Evolutionary conservation across 92 coral and sea anemone genomes (phyloP).

Genomic region (Hydrozoanthus gracilis): DNA sequence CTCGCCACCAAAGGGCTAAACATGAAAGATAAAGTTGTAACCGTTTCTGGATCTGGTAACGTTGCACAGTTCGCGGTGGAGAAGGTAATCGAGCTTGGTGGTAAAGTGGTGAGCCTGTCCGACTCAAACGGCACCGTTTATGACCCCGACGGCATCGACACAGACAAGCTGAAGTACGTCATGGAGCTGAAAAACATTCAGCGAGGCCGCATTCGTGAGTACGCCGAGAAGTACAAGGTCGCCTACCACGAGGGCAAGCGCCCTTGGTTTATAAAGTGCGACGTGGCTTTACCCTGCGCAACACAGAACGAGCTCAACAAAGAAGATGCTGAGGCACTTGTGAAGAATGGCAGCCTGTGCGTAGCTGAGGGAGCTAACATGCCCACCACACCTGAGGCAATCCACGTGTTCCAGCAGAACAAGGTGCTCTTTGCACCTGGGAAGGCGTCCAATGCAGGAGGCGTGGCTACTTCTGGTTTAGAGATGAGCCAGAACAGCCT

Average conservation of each 20-base stretch:
- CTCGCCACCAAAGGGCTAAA: constrained; percentile 67
- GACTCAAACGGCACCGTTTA: constrained; percentile 83
- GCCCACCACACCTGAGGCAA: constrained; percentile 87
- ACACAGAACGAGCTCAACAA: constrained; percentile 81
- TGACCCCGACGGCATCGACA: constrained; percentile 80
- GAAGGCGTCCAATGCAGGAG: constrained; percentile 90
- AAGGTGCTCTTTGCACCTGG: constrained; percentile 83
- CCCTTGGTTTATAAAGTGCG: constrained; percentile 88
- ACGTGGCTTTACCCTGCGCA: constrained; percentile 87
- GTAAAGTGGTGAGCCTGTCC: constrained; percentile 81
- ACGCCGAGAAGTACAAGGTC: constrained; percentile 75
- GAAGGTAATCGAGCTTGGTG: constrained; percentile 79
- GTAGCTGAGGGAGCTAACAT: constrained; percentile 92
- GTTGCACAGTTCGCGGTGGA: constrained; percentile 85
- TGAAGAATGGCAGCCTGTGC: constrained; percentile 74
- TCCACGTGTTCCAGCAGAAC: constrained; percentile 71
- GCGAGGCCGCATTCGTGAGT: constrained; percentile 89
- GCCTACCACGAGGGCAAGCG: constrained; percentile 82
- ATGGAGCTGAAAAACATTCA: constrained; percentile 83
- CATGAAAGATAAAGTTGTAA: constrained; percentile 73
- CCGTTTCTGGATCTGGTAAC: constrained; percentile 89
- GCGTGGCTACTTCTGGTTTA: constrained; percentile 89
- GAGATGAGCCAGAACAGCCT: constrained; percentile 94
- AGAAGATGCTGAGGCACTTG: constrained; percentile 81
- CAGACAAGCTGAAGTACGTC: constrained; percentile 77